Evolutionary conservation across 1,140 invertebrate species (phyloP).

Genomic region (Drosophila sechellia): DNA sequence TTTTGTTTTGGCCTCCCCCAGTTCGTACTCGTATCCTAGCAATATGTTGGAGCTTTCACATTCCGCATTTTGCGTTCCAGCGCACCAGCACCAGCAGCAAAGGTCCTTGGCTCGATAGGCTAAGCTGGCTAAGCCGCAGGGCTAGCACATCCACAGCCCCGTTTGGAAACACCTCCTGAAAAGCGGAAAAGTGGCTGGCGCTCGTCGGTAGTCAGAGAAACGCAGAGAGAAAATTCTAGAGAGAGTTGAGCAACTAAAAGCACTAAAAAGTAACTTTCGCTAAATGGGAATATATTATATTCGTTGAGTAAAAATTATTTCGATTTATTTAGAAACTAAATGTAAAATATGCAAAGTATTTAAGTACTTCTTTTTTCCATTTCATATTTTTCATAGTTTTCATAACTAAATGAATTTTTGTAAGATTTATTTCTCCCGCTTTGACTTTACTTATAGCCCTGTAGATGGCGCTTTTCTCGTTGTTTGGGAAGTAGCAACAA

Average conservation of each 20-base stretch:
- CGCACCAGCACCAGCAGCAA: slow-evolving; percentile 11
- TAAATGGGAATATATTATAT: neutral
- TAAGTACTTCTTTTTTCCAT: too few relatives aligned
- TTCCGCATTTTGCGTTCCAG: slow-evolving; percentile 63
- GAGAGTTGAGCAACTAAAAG: neutral
- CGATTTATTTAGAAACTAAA: neutral
- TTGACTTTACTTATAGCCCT: neutral
- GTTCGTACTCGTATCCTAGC: slow-evolving; percentile 66
- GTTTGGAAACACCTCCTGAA: slow-evolving; percentile 7
- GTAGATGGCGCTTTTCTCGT: slow-evolving; percentile 11
- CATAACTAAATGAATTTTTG: too few relatives aligned
- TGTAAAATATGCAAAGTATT: neutral
- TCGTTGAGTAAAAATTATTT: neutral
- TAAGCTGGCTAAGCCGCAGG: slow-evolving; percentile 49
- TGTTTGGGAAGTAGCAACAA: slow-evolving; percentile 72
- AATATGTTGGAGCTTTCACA: slow-evolving; percentile 63
- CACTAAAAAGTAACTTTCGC: neutral
- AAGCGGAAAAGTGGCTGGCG: slow-evolving; percentile 57
- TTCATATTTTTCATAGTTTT: too few relatives aligned
- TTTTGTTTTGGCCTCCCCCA: slow-evolving; percentile 80
- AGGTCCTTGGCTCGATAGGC: slow-evolving; percentile 42
- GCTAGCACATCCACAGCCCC: slow-evolving; percentile 20
- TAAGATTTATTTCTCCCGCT: too few relatives aligned
- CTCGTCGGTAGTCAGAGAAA: slow-evolving; percentile 28
- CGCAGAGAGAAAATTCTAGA: neutral